These are phyloP conservation scores for Fistularia tabacaria DNA, from an alignment of 2,797 vertebrate species.

Conservation along the genomic window DNA sequence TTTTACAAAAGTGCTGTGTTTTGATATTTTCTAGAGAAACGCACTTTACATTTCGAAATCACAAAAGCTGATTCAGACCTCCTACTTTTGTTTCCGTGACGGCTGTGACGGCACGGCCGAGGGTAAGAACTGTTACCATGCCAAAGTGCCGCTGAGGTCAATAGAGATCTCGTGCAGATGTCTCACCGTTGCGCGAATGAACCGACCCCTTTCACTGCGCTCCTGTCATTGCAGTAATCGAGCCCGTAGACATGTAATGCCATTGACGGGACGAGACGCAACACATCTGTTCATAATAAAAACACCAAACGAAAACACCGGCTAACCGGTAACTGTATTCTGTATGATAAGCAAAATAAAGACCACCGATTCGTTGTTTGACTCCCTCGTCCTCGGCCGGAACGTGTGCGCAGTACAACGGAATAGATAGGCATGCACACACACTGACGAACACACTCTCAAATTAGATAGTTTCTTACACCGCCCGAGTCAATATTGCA, in stretches of 20 bases:
- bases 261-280: constrained; percentile 67
- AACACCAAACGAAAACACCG: constrained; percentile 61
- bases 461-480: constrained; percentile 51
- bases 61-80: constrained; percentile 14
- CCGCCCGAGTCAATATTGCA: constrained; percentile 59
- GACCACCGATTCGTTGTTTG: constrained; percentile 45
- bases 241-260: constrained; percentile 64
- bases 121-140: constrained; percentile 60
- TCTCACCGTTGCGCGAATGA: constrained; percentile 67
- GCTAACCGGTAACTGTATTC: constrained; percentile 63
- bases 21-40: no score
- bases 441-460: constrained; percentile 21
- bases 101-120: constrained; percentile 56
- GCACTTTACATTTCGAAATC: no score
- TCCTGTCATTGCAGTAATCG: constrained; percentile 72
- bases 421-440: constrained; percentile 39
- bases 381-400: constrained; percentile 35
- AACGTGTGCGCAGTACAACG: constrained; percentile 36
- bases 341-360: constrained; percentile 66
- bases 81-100: constrained; percentile 33
- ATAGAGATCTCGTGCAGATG: constrained; percentile 73
- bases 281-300: constrained; percentile 77
- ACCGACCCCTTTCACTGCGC: constrained; percentile 70
- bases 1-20: no score
- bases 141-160: constrained; percentile 64